These are phyloP conservation scores for Oopsacas minuta DNA, from an alignment of 37 sponge, comb jelly and placozoan genomes.

Conservation along the genomic window DNA sequence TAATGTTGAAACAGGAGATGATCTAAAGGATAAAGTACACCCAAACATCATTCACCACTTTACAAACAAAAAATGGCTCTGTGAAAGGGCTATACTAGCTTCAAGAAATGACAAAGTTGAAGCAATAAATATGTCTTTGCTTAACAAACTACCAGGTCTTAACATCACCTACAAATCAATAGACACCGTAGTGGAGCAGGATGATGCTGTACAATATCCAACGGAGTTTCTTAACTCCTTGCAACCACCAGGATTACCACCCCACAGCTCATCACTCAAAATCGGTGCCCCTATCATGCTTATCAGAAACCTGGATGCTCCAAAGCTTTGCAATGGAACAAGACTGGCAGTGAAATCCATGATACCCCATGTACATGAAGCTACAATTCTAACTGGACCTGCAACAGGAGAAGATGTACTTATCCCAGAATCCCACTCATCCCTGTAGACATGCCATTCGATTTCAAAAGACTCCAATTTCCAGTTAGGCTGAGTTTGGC, in stretches of 20 bases:
- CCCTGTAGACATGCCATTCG: not conserved
- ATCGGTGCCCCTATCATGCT: constrained; percentile 19
- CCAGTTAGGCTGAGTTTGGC: constrained; percentile 18
- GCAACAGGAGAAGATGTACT: constrained; percentile 12
- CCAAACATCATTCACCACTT: not conserved
- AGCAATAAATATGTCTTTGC: not conserved
- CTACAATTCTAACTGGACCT: constrained; percentile 13
- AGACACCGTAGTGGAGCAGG: not conserved
- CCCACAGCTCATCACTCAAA: constrained; percentile 22
- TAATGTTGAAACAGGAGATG: not conserved
- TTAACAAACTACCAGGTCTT: not conserved
- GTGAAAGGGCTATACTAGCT: not conserved
- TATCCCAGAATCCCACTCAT: constrained; percentile 21
- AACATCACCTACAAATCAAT: not conserved
- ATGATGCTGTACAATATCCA: not conserved
- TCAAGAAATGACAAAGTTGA: not conserved
- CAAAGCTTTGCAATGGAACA: constrained; percentile 24
- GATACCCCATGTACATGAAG: constrained; percentile 20
- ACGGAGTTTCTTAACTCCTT: constrained; percentile 24
- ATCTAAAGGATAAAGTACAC: not conserved
- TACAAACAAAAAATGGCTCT: not conserved
- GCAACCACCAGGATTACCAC: constrained; percentile 28
- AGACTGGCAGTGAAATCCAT: constrained; percentile 20
- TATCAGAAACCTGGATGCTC: constrained; percentile 22
- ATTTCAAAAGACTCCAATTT: constrained; percentile 20